These are phyloP conservation scores for Otis tarda DNA, from an alignment of 2,113 vertebrate species.

Conservation along the genomic window DNA sequence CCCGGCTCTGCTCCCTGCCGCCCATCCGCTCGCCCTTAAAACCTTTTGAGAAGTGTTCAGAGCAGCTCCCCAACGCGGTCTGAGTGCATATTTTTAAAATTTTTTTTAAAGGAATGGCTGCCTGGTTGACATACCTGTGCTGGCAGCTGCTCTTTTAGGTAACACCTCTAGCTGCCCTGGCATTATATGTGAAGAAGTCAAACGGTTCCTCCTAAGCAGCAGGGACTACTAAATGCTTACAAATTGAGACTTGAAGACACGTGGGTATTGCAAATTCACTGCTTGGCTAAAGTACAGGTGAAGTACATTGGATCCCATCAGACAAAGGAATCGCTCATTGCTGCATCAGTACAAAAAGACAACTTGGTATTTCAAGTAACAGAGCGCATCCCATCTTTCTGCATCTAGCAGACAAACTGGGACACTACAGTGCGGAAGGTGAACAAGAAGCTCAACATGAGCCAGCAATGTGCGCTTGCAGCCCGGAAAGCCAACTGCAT, in stretches of 20 bases:
- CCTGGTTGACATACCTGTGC: not conserved
- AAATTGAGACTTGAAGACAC: too few relatives aligned
- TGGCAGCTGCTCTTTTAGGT: not conserved
- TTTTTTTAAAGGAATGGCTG: too few relatives aligned
- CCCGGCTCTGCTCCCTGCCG: not conserved
- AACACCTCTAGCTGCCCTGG: not conserved
- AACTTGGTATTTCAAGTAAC: not conserved
- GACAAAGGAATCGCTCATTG: not conserved
- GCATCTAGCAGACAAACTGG: not conserved
- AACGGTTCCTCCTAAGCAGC: not conserved
- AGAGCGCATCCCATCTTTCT: not conserved
- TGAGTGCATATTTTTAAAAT: not conserved
- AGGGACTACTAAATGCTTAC: not conserved
- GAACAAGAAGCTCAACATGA: too few relatives aligned
- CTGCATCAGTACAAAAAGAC: not conserved
- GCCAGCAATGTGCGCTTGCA: too few relatives aligned
- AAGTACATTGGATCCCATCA: fast-evolving
- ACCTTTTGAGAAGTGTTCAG: not conserved
- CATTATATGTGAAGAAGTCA: fast-evolving
- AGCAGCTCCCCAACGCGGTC: not conserved
- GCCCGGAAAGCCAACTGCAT: too few relatives aligned
- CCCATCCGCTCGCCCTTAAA: too few relatives aligned
- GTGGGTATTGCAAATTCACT: too few relatives aligned
- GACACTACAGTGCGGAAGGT: fast-evolving
- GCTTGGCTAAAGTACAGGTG: not conserved